Evolutionary conservation across 2,888 invertebrate species (phyloP).

Genomic region (Pristionchus maxplancki): DNA sequence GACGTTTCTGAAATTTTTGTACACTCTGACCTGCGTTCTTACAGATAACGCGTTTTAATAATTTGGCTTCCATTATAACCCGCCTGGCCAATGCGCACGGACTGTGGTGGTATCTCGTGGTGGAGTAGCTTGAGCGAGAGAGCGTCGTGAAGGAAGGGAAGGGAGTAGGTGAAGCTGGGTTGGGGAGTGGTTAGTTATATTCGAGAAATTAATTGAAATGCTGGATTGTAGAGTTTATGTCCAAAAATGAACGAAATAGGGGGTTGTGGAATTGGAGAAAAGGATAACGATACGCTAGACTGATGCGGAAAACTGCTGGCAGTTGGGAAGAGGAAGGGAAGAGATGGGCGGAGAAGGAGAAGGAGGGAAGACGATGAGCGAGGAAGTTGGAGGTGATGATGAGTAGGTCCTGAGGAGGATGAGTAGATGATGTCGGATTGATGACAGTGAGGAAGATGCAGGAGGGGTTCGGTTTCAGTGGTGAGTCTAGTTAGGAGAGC

Average conservation of each 20-base stretch:
- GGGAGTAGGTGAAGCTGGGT: neutral
- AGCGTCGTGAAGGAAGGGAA: neutral
- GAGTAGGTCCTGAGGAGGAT: neutral
- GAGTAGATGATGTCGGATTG: no score
- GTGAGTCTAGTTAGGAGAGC: no score
- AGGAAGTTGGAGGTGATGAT: neutral
- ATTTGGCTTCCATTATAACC: no score
- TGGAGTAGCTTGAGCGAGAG: neutral
- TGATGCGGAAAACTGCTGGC: neutral
- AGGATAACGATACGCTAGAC: neutral
- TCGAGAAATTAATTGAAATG: neutral
- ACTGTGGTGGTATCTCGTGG: neutral
- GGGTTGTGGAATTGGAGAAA: neutral
- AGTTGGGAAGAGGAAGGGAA: neutral
- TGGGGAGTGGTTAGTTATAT: neutral
- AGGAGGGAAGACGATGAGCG: neutral
- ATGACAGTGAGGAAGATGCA: no score
- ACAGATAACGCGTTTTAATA: no score
- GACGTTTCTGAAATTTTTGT: no score
- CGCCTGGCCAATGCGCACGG: neutral
- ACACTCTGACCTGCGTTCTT: no score
- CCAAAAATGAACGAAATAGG: no score
- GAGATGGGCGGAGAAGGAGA: neutral
- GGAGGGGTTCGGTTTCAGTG: neutral
- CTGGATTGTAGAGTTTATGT: no score